A percentile compares a stretch with the other conserved stretches of the same genome.
phyloP scores from a whole-genome alignment of 2,888 invertebrate genomes.

The Luffia ferchaultella region DNA sequence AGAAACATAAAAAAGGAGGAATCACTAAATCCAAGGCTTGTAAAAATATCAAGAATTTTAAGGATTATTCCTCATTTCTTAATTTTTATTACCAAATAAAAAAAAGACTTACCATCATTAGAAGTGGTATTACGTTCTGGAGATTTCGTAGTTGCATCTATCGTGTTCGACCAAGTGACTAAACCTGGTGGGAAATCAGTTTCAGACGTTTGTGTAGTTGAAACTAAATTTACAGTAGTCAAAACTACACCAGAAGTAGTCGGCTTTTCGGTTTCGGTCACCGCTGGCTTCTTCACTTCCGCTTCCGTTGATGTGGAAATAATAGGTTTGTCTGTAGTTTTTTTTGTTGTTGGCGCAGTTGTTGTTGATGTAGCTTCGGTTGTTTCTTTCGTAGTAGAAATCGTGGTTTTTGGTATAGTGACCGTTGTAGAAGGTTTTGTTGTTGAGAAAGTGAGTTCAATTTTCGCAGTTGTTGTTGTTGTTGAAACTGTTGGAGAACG shows the following conservation, averaged over 20 bases:
- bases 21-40: no score
- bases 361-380: conserved; percentile 20
- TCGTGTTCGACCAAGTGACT: conserved; percentile 61
- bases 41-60: no score
- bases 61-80: no score
- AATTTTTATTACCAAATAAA: not conserved
- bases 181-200: conserved; percentile 41
- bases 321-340: not conserved
- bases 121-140: conserved; percentile 29
- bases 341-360: conserved; percentile 16
- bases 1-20: no score
- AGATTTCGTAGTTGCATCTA: conserved; percentile 33
- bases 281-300: not conserved
- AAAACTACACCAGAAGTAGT: not conserved
- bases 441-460: conserved; percentile 9
- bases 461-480: conserved; percentile 8
- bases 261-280: not conserved
- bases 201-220: conserved; percentile 25
- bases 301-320: not conserved
- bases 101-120: conserved; percentile 30
- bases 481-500: conserved; percentile 12
- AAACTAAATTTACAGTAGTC: conserved; percentile 24
- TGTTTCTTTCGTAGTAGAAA: conserved; percentile 21
- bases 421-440: conserved; percentile 1
- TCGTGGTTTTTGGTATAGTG: conserved; percentile 9